A percentile compares a stretch with the other conserved stretches of the same genome.
Conservation (phyloP, 2,797 vertebrate genomes). For the Threskiornis aethiopicus region DNA sequence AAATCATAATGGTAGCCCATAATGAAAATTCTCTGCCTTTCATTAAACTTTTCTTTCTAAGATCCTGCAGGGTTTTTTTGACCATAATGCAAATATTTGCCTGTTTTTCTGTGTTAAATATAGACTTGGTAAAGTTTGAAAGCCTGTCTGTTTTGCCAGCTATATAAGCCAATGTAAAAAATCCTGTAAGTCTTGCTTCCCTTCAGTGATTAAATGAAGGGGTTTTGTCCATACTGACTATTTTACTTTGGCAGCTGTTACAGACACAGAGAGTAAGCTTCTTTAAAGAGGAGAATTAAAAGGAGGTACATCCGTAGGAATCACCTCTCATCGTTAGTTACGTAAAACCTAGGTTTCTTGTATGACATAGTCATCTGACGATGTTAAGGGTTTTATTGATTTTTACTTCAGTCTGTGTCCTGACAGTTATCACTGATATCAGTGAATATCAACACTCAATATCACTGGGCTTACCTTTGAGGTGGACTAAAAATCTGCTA, state of each 20-base stretch:
- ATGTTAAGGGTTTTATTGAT: background rate
- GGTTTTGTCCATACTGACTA: background rate
- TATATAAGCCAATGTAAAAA: background rate
- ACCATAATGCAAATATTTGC: background rate
- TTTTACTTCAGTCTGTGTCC: background rate
- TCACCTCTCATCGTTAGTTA: background rate
- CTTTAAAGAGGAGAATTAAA: background rate
- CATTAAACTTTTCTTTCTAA: background rate
- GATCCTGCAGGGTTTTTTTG: background rate
- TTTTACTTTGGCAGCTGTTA: background rate
- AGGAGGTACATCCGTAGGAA: background rate
- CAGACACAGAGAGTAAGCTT: background rate
- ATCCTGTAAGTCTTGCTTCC: background rate
- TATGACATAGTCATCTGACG: rapidly evolving
- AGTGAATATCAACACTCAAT: background rate
- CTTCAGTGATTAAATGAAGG: background rate
- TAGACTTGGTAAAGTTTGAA: background rate
- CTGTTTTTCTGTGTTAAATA: background rate
- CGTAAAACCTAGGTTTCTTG: background rate
- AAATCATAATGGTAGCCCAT: background rate
- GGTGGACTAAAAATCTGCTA: background rate
- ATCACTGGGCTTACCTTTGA: background rate
- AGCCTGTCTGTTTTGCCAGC: background rate
- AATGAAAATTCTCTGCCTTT: background rate
- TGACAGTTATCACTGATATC: background rate